Conservation (phyloP, 2,888 invertebrate genomes). For the Aethes cnicana region DNA sequence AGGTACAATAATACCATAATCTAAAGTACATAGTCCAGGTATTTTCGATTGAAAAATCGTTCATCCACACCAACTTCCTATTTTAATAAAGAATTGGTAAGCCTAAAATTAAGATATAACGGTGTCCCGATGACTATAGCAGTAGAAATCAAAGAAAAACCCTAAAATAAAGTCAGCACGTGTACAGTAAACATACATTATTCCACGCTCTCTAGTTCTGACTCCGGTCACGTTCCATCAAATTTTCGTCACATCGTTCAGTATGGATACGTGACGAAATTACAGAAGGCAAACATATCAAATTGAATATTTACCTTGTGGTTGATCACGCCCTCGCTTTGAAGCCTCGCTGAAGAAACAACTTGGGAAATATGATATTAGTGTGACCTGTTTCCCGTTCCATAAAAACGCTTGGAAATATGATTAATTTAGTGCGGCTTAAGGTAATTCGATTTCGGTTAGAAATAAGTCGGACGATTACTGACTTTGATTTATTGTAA, state of each 20-base stretch:
- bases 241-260: constrained; percentile 38
- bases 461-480: constrained; percentile 7
- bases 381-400: too few relatives aligned
- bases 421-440: too few relatives aligned
- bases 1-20: too few relatives aligned
- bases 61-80: too few relatives aligned
- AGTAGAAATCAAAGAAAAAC: constrained; percentile 17
- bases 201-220: background rate
- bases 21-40: too few relatives aligned
- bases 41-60: too few relatives aligned
- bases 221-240: constrained; percentile 33
- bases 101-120: background rate
- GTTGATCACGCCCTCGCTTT: too few relatives aligned
- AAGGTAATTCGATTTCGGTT: too few relatives aligned
- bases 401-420: too few relatives aligned
- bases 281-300: constrained; percentile 22
- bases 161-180: constrained; percentile 8
- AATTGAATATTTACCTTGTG: constrained; percentile 29
- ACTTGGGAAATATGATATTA: too few relatives aligned
- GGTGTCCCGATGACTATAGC: background rate
- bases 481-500: constrained; percentile 7
- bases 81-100: background rate
- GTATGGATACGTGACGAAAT: constrained; percentile 32
- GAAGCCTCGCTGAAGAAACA: too few relatives aligned
- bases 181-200: constrained; percentile 13